phyloP scores from a whole-genome alignment of 2,888 invertebrate species.

The Drosophila subquinaria region DNA sequence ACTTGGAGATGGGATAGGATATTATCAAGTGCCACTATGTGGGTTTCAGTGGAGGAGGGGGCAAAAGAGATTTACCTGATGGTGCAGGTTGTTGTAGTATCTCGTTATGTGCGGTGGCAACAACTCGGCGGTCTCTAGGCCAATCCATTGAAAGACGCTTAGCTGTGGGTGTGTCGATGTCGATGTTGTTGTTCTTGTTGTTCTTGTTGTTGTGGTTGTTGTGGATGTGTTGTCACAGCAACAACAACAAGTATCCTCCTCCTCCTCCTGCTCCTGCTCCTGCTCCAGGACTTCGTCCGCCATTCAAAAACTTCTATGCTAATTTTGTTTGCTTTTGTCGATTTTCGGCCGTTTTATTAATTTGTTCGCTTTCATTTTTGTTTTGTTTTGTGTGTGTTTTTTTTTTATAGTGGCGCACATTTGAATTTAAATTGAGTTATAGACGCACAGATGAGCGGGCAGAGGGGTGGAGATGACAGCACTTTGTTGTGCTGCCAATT shows the following conservation, averaged over 20 bases:
- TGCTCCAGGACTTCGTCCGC: conserved; percentile 49
- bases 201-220: conserved; percentile 32
- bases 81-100: conserved; percentile 87
- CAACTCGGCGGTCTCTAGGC: conserved; percentile 88
- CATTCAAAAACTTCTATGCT: conserved; percentile 65
- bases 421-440: conserved; percentile 79
- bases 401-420: conserved; percentile 56
- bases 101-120: conserved; percentile 89
- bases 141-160: conserved; percentile 87
- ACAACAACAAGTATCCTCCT: conserved; percentile 58
- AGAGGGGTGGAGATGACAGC: conserved; percentile 20
- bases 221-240: conserved; percentile 60
- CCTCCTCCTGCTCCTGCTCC: conserved; percentile 33
- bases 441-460: conserved; percentile 32
- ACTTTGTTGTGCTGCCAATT: conserved; percentile 69
- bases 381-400: no score
- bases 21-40: conserved; percentile 3
- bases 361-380: conserved; percentile 50
- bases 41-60: neutral
- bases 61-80: conserved; percentile 79
- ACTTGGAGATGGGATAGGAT: neutral
- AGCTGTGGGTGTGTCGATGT: conserved; percentile 46
- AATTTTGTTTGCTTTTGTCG: conserved; percentile 50
- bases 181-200: conserved; percentile 37
- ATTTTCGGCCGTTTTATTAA: conserved; percentile 63